Percentiles rank a stretch among this genome's conserved stretches.
Conservation (phyloP, 2,888 invertebrate genomes). For the Geotrupes spiniger region DNA sequence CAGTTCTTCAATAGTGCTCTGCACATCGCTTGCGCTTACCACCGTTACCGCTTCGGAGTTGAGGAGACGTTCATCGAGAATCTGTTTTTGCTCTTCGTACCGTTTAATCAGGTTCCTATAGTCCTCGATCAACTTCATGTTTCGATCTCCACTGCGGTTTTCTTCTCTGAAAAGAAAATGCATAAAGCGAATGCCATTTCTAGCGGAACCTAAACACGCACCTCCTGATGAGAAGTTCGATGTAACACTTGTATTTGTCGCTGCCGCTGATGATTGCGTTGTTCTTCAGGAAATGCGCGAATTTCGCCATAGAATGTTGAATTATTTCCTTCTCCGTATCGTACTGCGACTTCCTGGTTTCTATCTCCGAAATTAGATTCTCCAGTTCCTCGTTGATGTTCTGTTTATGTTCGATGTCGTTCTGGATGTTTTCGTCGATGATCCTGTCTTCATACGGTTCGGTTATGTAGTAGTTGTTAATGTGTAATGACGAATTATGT, state of each 20-base stretch:
- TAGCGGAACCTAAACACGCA: too few relatives aligned
- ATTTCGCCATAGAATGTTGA: constrained; percentile 38
- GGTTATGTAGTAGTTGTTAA: constrained; percentile 45
- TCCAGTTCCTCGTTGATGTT: not conserved
- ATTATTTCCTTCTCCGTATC: constrained; percentile 36
- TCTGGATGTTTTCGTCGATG: constrained; percentile 27
- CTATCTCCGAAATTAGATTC: not conserved
- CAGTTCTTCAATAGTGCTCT: constrained; percentile 28
- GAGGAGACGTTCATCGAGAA: constrained; percentile 28
- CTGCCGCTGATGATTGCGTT: constrained; percentile 42
- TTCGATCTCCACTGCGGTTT: too few relatives aligned
- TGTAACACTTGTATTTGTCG: constrained; percentile 41
- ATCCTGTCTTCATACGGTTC: constrained; percentile 33
- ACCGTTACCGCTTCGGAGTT: not conserved
- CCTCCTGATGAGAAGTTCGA: constrained; percentile 40
- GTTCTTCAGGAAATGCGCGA: constrained; percentile 41
- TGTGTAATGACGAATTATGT: constrained; percentile 38
- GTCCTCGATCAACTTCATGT: too few relatives aligned
- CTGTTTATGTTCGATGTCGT: constrained; percentile 7
- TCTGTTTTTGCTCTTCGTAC: constrained; percentile 34
- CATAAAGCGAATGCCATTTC: too few relatives aligned
- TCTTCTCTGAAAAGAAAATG: too few relatives aligned
- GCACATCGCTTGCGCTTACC: too few relatives aligned
- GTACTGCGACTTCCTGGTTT: constrained; percentile 13
- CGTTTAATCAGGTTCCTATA: constrained; percentile 32